Percentiles rank a stretch among this genome's conserved stretches.
Conservation (phyloP, 64 coral and sea anemone species). For the Stichodactyla mertensii region DNA sequence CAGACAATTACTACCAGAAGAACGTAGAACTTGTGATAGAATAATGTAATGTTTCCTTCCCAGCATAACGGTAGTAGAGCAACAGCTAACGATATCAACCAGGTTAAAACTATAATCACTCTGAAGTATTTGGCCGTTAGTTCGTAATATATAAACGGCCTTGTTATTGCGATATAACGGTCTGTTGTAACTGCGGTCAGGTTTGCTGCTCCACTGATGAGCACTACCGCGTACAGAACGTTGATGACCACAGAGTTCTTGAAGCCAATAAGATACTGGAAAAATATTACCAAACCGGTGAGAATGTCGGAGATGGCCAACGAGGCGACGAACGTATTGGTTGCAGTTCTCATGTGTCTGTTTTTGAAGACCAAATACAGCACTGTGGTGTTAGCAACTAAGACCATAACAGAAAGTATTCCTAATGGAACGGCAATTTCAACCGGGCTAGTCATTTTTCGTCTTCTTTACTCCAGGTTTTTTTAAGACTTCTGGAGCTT, state of each 20-base stretch:
- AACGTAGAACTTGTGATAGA: constrained; percentile 30
- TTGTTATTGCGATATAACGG: constrained; percentile 45
- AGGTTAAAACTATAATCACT: constrained; percentile 18
- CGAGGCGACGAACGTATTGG: constrained; percentile 53
- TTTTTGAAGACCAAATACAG: constrained; percentile 37
- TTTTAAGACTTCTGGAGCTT: neutral
- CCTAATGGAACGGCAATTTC: constrained; percentile 26
- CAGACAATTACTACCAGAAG: constrained; percentile 28
- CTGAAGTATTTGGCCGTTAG: constrained; percentile 32
- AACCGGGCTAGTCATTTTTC: neutral
- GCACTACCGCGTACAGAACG: constrained; percentile 36
- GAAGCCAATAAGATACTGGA: constrained; percentile 40
- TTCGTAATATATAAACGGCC: constrained; percentile 35
- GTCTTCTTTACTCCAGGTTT: neutral
- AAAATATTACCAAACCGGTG: constrained; percentile 35
- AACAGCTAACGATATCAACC: constrained; percentile 31
- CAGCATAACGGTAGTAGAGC: constrained; percentile 36
- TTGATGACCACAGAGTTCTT: constrained; percentile 19
- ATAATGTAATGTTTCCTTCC: constrained; percentile 22
- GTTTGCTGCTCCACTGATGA: constrained; percentile 46
- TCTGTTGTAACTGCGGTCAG: constrained; percentile 43
- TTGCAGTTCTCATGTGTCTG: constrained; percentile 43
- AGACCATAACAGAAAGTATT: constrained; percentile 14
- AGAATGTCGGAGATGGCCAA: constrained; percentile 50
- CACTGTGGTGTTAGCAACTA: constrained; percentile 35